phyloP scores from a whole-genome alignment of 2,797 vertebrate genomes.

The Eupleurogrammus muticus region DNA sequence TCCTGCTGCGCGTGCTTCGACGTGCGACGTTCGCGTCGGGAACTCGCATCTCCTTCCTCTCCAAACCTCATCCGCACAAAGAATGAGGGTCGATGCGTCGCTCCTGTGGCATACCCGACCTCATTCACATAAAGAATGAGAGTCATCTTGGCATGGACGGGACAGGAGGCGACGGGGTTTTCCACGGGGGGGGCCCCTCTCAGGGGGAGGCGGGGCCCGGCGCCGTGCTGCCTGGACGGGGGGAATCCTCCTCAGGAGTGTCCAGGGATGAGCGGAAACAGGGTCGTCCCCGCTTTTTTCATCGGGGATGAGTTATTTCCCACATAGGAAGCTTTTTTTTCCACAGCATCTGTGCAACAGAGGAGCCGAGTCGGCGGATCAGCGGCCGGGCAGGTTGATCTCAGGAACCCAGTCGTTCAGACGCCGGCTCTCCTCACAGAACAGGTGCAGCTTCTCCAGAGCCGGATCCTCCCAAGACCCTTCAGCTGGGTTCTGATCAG shows the following conservation, averaged over 20 bases:
- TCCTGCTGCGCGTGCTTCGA: conserved; percentile 82
- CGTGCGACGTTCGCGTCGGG: conserved; percentile 71
- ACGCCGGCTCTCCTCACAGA: conserved; percentile 84
- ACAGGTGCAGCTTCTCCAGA: conserved; percentile 85
- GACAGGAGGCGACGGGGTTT: conserved; percentile 76
- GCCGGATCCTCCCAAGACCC: conserved; percentile 83
- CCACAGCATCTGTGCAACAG: conserved; percentile 69
- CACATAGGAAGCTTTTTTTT: conserved; percentile 72
- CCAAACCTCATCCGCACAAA: conserved; percentile 88
- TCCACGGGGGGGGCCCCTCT: conserved; percentile 65
- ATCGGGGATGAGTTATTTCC: conserved; percentile 86
- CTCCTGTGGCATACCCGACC: conserved; percentile 81
- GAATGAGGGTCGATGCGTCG: conserved; percentile 86
- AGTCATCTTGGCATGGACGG: conserved; percentile 84
- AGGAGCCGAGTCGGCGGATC: conserved; percentile 60
- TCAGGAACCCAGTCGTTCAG: conserved; percentile 95
- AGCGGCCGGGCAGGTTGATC: conserved; percentile 90
- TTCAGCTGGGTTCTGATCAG: conserved; percentile 77
- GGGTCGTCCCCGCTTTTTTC: conserved; percentile 80
- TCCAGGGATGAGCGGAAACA: conserved; percentile 88
- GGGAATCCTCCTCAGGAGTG: conserved; percentile 86
- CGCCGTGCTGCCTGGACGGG: conserved; percentile 78
- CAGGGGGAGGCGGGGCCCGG: no score
- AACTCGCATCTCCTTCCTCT: conserved; percentile 83
- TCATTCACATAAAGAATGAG: conserved; percentile 85